These are phyloP conservation scores for Hyles vespertilio DNA, from an alignment of 1,140 invertebrate species.

Conservation along the genomic window DNA sequence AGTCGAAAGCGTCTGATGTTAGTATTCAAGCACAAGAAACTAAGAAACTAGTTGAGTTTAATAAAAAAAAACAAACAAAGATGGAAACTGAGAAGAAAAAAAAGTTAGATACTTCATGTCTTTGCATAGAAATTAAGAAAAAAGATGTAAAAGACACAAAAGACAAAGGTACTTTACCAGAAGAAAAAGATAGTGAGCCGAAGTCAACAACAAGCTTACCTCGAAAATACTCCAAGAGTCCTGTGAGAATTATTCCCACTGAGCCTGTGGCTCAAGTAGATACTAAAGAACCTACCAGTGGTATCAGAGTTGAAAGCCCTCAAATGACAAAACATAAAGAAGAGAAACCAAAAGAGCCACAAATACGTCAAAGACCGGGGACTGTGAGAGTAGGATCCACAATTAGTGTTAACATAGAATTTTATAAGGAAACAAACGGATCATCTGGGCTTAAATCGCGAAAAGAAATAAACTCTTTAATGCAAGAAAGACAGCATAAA, in stretches of 20 bases:
- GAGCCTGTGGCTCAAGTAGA: too few species aligned
- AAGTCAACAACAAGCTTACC: background rate
- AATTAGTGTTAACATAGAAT: background rate
- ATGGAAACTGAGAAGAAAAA: background rate
- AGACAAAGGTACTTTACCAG: too few species aligned
- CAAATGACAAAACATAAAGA: background rate
- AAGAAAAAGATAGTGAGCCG: background rate
- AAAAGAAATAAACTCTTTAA: background rate
- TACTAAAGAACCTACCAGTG: too few species aligned
- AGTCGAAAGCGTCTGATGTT: slow-evolving; percentile 9
- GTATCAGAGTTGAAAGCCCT: too few species aligned
- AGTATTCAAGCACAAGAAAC: slow-evolving; percentile 13
- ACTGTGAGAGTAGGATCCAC: background rate
- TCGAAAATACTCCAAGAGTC: too few species aligned
- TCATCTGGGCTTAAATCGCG: background rate
- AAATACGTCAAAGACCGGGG: background rate
- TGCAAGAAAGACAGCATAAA: background rate
- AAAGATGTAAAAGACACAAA: background rate
- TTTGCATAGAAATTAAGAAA: background rate
- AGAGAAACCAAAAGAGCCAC: background rate
- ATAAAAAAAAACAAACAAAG: slow-evolving; percentile 12
- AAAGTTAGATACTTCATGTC: background rate
- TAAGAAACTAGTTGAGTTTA: slow-evolving; percentile 1
- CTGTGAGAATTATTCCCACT: too few species aligned
- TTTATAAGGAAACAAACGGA: background rate